These are phyloP conservation scores for Pollimyrus isidori DNA, from an alignment of 2,113 vertebrate species.

Conservation along the genomic window DNA sequence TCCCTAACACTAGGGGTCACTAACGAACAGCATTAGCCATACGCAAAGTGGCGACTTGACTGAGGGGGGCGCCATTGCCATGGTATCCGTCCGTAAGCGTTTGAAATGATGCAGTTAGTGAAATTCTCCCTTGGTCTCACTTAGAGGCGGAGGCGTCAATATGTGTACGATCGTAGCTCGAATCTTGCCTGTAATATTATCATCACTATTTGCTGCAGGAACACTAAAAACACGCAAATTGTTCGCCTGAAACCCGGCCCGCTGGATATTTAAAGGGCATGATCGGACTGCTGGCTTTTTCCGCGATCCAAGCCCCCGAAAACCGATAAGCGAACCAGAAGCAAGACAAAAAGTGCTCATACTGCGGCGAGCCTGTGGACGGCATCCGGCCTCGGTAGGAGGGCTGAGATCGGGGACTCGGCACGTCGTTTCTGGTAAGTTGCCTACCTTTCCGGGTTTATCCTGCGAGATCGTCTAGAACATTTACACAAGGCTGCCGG, in stretches of 20 bases:
- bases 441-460: background rate
- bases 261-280: background rate
- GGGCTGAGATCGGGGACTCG: constrained; percentile 43
- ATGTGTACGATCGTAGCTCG: constrained; percentile 29
- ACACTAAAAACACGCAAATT: background rate
- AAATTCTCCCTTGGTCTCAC: constrained; percentile 32
- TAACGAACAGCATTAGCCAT: background rate
- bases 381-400: constrained; percentile 53
- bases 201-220: constrained; percentile 17
- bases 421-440: constrained; percentile 52
- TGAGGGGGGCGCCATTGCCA: constrained; percentile 1
- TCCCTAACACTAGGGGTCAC: background rate
- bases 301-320: constrained; percentile 8
- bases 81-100: background rate
- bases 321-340: constrained; percentile 8
- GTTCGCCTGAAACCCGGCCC: background rate
- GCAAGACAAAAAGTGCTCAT: background rate
- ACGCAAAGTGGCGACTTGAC: background rate
- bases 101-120: constrained; percentile 19
- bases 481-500: background rate
- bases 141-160: constrained; percentile 47
- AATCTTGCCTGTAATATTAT: constrained; percentile 25
- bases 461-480: background rate
- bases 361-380: constrained; percentile 50
- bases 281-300: background rate